phyloP scores from a whole-genome alignment of 2,888 invertebrate genomes.

The Catocala fraxini region DNA sequence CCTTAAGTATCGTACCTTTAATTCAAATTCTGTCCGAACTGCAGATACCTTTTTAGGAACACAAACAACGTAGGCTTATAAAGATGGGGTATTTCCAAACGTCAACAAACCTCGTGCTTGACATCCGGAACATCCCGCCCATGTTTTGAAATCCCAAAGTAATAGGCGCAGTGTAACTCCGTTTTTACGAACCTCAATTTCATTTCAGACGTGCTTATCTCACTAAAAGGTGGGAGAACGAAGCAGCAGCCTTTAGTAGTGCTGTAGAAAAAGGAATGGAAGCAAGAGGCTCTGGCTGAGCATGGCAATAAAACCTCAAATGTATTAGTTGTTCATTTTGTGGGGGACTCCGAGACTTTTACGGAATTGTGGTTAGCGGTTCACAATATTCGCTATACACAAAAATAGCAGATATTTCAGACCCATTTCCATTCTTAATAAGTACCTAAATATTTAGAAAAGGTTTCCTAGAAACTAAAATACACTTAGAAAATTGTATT shows the following conservation, averaged over 20 bases:
- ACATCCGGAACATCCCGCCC: constrained; percentile 48
- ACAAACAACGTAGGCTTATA: constrained; percentile 47
- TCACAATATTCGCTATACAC: background rate
- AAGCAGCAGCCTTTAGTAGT: constrained; percentile 15
- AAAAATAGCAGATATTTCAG: no score
- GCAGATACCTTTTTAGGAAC: constrained; percentile 32
- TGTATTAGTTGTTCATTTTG: constrained; percentile 13
- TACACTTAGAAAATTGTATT: no score
- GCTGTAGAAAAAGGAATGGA: constrained; percentile 8
- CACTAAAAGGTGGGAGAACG: constrained; percentile 16
- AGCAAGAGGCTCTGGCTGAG: background rate
- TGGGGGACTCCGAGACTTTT: background rate
- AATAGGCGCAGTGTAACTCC: constrained; percentile 28
- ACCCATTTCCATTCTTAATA: no score
- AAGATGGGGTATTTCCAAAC: constrained; percentile 40
- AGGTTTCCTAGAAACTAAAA: no score
- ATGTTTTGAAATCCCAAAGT: constrained; percentile 50
- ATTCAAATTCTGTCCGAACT: constrained; percentile 36
- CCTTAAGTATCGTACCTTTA: constrained; percentile 20
- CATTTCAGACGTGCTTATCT: constrained; percentile 48
- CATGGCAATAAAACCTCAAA: constrained; percentile 6
- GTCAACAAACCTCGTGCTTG: constrained; percentile 49
- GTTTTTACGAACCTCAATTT: constrained; percentile 55
- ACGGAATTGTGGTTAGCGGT: background rate
- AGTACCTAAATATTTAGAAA: no score